Percentiles rank a stretch among this genome's conserved stretches.
phyloP scores from a whole-genome alignment of 2,888 invertebrate species.

The Schrankia costaestrigalis region DNA sequence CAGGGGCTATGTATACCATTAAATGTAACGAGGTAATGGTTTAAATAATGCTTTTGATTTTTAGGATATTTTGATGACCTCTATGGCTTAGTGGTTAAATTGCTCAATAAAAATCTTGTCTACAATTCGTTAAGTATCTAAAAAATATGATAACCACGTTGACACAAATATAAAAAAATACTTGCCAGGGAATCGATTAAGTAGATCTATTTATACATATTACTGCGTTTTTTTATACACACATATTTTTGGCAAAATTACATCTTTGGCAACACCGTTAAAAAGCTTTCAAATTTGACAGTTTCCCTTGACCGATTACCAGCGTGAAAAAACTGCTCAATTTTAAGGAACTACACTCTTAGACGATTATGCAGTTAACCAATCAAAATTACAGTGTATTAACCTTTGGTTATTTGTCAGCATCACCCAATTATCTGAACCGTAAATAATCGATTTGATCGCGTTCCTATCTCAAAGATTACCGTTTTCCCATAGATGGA shows the following conservation, averaged over 20 bases:
- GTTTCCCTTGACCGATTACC: conserved; percentile 3
- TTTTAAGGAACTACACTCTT: conserved; percentile 1
- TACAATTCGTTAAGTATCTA: too few species aligned
- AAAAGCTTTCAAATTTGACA: too few species aligned
- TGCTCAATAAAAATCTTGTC: too few species aligned
- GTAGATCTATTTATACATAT: too few species aligned
- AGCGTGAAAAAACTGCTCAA: conserved; percentile 3
- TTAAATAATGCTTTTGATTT: background rate
- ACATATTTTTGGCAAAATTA: too few species aligned
- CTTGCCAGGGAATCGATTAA: too few species aligned
- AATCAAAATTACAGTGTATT: conserved; percentile 43
- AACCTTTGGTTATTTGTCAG: conserved; percentile 48
- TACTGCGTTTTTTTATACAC: too few species aligned
- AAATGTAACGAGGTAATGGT: conserved; percentile 6
- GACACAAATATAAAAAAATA: too few species aligned
- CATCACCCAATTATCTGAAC: conserved; percentile 44
- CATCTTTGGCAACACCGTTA: too few species aligned
- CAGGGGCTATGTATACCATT: conserved; percentile 14
- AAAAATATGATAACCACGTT: too few species aligned
- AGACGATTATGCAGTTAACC: conserved; percentile 29
- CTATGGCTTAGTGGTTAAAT: too few species aligned
- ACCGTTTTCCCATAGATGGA: conserved; percentile 22
- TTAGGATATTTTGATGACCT: too few species aligned
- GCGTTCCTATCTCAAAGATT: conserved; percentile 39
- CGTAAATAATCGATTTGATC: conserved; percentile 59